phyloP scores from a whole-genome alignment of 2,888 invertebrate species.

The Eristalis tenax region DNA sequence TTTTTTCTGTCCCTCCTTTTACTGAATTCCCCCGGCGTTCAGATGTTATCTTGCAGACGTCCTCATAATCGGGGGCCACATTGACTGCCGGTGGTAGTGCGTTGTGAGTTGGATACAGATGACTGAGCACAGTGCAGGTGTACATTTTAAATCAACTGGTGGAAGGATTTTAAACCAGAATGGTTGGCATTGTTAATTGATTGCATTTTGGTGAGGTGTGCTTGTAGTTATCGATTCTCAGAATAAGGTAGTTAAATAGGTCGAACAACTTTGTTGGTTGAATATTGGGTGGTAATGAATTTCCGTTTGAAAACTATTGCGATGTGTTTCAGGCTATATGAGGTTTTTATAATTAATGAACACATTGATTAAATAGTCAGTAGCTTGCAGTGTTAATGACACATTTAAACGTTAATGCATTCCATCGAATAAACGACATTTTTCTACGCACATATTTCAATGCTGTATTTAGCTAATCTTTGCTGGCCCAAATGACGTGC shows the following conservation, averaged over 20 bases:
- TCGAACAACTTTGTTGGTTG: neutral
- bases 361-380: neutral
- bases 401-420: neutral
- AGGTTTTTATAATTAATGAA: neutral
- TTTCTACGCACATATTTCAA: neutral
- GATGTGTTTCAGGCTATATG: neutral
- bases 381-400: neutral
- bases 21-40: neutral
- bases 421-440: neutral
- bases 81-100: neutral
- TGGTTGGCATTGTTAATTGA: neutral
- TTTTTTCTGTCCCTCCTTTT: neutral
- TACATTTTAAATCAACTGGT: neutral
- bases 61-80: neutral
- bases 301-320: neutral
- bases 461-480: neutral
- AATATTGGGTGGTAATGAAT: neutral
- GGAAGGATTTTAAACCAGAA: neutral
- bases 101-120: neutral
- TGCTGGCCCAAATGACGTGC: too few species aligned
- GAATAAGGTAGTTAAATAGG: neutral
- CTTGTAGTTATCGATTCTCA: neutral
- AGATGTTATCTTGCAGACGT: neutral
- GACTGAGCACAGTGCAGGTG: neutral
- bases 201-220: neutral